Evolutionary conservation across 1,140 invertebrate genomes (phyloP).

Genomic region (Drosophila albomicans): DNA sequence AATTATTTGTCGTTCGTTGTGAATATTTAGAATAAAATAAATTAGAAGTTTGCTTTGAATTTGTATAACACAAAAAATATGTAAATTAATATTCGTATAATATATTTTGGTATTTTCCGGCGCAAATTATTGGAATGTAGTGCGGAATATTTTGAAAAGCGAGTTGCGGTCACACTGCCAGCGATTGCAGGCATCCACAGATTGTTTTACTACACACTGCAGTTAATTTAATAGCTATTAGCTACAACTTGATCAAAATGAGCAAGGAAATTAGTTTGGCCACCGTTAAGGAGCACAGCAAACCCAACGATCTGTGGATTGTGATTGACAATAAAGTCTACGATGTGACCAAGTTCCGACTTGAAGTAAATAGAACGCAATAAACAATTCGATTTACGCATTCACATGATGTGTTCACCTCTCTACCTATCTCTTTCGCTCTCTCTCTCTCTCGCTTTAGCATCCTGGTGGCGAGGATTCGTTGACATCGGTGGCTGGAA

Average conservation of each 20-base stretch:
- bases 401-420: not conserved
- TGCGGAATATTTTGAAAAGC: not conserved
- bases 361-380: conserved; percentile 86
- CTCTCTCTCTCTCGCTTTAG: conserved; percentile 75
- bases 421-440: not conserved
- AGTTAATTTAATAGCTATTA: not conserved
- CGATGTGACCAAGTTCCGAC: conserved; percentile 88
- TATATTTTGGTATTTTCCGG: not conserved
- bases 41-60: no score
- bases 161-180: not conserved
- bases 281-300: conserved; percentile 87
- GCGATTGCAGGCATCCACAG: not conserved
- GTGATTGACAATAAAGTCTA: conserved; percentile 89
- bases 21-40: no score
- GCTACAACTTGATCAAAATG: conserved; percentile 18
- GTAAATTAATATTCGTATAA: no score
- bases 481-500: conserved; percentile 91
- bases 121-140: not conserved
- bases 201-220: not conserved
- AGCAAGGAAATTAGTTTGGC: conserved; percentile 84
- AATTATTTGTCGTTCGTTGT: no score
- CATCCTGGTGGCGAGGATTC: conserved; percentile 95
- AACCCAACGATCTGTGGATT: conserved; percentile 86
- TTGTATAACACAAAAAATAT: no score
- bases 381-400: not conserved